Conservation (phyloP, 1,140 invertebrate genomes). For the Zophobas morio region DNA sequence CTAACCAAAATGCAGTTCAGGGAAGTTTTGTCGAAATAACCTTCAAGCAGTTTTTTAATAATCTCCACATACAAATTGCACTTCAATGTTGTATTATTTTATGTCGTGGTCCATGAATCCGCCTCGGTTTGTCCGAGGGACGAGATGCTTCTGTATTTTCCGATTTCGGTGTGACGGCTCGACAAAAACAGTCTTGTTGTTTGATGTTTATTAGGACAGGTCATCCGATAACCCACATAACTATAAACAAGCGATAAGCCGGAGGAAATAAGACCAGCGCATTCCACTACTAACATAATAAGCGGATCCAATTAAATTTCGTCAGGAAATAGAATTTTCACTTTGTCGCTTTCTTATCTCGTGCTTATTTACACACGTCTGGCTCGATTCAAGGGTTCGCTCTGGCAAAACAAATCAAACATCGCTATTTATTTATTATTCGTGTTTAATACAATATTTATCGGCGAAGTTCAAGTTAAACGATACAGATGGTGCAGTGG, state of each 20-base stretch:
- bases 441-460: slow-evolving; percentile 43
- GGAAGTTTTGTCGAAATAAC: too few species aligned
- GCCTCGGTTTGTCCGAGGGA: neutral
- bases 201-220: slow-evolving; percentile 47
- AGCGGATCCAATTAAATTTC: slow-evolving; percentile 38
- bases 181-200: slow-evolving; percentile 28
- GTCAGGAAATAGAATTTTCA: slow-evolving; percentile 22
- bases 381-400: slow-evolving; percentile 29
- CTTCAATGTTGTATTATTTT: too few species aligned
- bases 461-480: slow-evolving; percentile 49
- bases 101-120: neutral
- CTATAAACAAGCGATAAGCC: slow-evolving; percentile 46
- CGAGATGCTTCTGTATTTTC: slow-evolving; percentile 10
- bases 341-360: slow-evolving; percentile 19
- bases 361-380: slow-evolving; percentile 30
- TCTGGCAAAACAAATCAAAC: slow-evolving; percentile 34
- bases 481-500: slow-evolving; percentile 47
- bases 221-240: slow-evolving; percentile 46
- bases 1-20: too few species aligned
- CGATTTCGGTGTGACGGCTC: neutral
- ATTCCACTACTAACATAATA: slow-evolving; percentile 48
- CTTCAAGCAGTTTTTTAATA: too few species aligned
- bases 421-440: slow-evolving; percentile 40
- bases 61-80: too few species aligned
- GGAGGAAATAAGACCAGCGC: slow-evolving; percentile 42